Evolutionary conservation across 2,113 vertebrate species (phyloP), one percentile per base, ranked within the genome.

Genomic region (Engystomops pustulosus): DNA sequence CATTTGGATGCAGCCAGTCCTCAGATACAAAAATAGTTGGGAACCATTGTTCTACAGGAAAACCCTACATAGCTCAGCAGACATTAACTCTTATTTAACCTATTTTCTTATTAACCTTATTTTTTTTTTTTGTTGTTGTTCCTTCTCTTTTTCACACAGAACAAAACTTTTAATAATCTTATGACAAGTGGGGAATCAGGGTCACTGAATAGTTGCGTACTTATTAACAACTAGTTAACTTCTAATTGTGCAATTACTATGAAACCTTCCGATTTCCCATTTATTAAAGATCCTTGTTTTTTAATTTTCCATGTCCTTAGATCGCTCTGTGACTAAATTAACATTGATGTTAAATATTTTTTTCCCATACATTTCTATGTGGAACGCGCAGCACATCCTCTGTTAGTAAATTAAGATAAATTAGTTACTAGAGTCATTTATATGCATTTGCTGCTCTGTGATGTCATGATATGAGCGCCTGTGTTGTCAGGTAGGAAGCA

Each of bases 401-500:
- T 76, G 7, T 34, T 34, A 20, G 9, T 6, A n/a, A 34, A 51
- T 53, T 51, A 34, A 34, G 14, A 14, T 27, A 5, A 76, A 53
- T 53, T 76, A n/a, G 47, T 76, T 14, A 76, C 8, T 71, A 44
- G 36, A 71, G 20, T 25, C 47, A 76, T 72, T 47, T 72, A 7
- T 27, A 45, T 27, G n/a, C 41, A 72, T 49, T 41, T 67, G 10
- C 17, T 32, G 49, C 25, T 38, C 44, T 45, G 23, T 49, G 60
- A 68, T 80, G 78, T 34, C 78, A 68, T 30, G 14, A 30, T 49
- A 62, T 36, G 18, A 2, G 6, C 18, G 47, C 18, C 23, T 80
- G 18, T 69, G 62, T 69, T 70, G 79, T 70, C 67, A 34, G 65
- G 79, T 70, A 51, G 68, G 49, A 70, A 72, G 47, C 67, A 58